phyloP scores from a whole-genome alignment of 2,797 vertebrate genomes.

The Pseudocheirus occidentalis region DNA sequence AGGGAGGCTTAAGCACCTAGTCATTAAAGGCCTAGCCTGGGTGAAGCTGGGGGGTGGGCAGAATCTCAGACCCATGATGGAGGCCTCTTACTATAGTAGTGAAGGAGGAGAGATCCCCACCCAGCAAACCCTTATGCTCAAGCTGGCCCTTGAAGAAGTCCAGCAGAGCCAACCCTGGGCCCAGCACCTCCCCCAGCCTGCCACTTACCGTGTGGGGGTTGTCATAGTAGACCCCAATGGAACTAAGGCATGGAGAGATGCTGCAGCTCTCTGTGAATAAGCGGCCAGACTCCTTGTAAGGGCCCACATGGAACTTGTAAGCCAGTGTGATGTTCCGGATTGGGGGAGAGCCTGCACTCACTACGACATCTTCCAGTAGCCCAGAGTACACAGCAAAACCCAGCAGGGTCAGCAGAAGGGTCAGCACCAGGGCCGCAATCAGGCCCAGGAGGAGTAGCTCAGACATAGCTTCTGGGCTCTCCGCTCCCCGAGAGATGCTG shows the following conservation, averaged over 20 bases:
- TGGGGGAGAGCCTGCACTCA: slow-evolving; percentile 91
- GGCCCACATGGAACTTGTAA: slow-evolving; percentile 92
- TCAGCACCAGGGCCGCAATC: slow-evolving; percentile 83
- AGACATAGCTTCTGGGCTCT: slow-evolving; percentile 83
- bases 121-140: not conserved
- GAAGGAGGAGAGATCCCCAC: not conserved
- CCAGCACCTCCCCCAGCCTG: not conserved
- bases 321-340: slow-evolving; percentile 90
- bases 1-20: not conserved
- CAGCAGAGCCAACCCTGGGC: not conserved
- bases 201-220: slow-evolving; percentile 89
- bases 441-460: slow-evolving; percentile 89
- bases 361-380: slow-evolving; percentile 87
- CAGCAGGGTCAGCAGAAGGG: slow-evolving; percentile 86
- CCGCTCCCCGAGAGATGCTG: slow-evolving; percentile 67
- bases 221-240: slow-evolving; percentile 94
- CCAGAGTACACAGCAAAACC: slow-evolving; percentile 90
- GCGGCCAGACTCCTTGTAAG: slow-evolving; percentile 86
- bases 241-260: slow-evolving; percentile 90
- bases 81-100: not conserved
- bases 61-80: not conserved
- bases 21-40: not conserved
- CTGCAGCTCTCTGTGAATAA: slow-evolving; percentile 91
- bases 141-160: rapidly evolving
- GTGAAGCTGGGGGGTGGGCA: not conserved